Evolutionary conservation across 2,113 vertebrate species (phyloP).

Genomic region (Sardina pilchardus): DNA sequence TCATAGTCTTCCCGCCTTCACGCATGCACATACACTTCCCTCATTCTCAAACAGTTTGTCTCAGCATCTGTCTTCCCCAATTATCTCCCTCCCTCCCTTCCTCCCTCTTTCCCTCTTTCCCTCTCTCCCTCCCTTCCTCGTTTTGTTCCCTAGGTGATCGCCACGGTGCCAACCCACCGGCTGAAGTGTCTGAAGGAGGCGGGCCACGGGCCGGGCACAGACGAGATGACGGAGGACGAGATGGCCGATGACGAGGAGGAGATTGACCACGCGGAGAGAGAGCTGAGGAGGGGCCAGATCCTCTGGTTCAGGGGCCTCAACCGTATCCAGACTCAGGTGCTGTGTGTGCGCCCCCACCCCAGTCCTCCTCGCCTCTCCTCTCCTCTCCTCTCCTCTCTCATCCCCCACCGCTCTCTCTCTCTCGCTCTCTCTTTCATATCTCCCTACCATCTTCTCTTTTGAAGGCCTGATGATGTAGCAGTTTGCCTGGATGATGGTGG

Average conservation of each 20-base stretch:
- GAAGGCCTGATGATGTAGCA: background rate
- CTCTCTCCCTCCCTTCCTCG: background rate
- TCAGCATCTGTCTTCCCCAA: constrained; percentile 17
- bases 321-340: constrained; percentile 92
- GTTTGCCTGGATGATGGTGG: background rate
- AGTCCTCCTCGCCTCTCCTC: background rate
- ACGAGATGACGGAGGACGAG: constrained; percentile 84
- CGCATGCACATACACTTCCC: background rate
- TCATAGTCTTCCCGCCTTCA: background rate
- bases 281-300: constrained; percentile 87
- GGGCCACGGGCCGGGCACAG: constrained; percentile 79
- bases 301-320: constrained; percentile 93
- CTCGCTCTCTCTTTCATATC: background rate
- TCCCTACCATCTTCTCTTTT: background rate
- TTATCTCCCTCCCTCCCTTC: background rate
- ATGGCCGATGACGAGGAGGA: constrained; percentile 88
- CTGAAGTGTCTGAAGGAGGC: constrained; percentile 89
- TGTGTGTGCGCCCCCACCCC: constrained; percentile 39
- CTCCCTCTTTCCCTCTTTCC: background rate
- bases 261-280: constrained; percentile 88
- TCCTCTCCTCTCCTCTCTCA: background rate
- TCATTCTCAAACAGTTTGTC: background rate
- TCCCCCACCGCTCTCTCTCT: background rate
- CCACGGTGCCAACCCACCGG: constrained; percentile 83
- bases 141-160: constrained; percentile 75